These are phyloP conservation scores for Cheilosia vernalis DNA, from an alignment of 2,888 invertebrate genomes.

Conservation along the genomic window DNA sequence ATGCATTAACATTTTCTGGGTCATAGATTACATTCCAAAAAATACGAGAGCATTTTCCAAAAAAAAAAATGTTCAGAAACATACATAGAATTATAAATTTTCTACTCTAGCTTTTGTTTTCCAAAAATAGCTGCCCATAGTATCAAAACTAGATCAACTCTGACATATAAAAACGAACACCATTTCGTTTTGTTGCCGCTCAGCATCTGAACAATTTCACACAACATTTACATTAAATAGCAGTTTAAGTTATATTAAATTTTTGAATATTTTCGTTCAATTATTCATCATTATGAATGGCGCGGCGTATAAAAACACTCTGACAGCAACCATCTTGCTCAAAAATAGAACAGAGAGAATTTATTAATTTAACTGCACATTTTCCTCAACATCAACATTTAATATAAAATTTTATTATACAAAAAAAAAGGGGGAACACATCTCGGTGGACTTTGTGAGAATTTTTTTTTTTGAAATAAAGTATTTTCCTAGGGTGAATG, in stretches of 20 bases:
- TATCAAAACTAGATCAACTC: slow-evolving; percentile 4
- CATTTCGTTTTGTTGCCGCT: not conserved
- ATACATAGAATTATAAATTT: no score
- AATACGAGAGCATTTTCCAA: no score
- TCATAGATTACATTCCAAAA: no score
- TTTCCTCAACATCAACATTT: slow-evolving; percentile 30
- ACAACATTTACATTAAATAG: slow-evolving; percentile 20
- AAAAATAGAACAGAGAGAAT: slow-evolving; percentile 39
- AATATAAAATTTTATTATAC: not conserved
- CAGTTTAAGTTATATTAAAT: slow-evolving; percentile 20
- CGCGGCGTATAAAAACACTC: slow-evolving; percentile 26
- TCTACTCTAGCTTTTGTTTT: not conserved
- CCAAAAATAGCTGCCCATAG: not conserved
- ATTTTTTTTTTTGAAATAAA: slow-evolving; percentile 9
- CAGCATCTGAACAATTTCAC: slow-evolving; percentile 18
- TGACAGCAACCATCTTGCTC: slow-evolving; percentile 32
- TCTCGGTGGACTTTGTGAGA: slow-evolving; percentile 5
- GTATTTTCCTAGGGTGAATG: slow-evolving; percentile 17
- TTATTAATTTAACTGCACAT: slow-evolving; percentile 21
- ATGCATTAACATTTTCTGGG: no score
- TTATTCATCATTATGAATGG: slow-evolving; percentile 54
- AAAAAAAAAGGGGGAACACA: slow-evolving; percentile 1
- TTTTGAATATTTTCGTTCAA: slow-evolving; percentile 34
- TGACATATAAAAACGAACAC: slow-evolving; percentile 4
- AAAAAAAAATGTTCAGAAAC: no score